phyloP scores from a whole-genome alignment of 1,140 invertebrate genomes.

The Lepidostoma basale region DNA sequence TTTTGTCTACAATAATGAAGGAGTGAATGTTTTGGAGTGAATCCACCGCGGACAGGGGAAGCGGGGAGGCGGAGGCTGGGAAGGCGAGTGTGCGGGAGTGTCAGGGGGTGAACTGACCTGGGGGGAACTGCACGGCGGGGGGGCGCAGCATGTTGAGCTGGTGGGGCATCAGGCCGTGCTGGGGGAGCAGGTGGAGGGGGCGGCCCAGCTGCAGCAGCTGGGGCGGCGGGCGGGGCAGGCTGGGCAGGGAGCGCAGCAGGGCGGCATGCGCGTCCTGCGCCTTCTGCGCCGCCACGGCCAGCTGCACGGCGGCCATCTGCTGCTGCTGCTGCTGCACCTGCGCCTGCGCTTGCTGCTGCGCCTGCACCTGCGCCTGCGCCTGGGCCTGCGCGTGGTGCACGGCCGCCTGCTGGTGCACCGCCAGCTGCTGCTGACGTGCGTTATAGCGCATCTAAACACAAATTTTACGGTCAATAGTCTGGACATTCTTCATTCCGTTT shows the following conservation, averaged over 20 bases:
- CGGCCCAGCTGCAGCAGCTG: slow-evolving; percentile 47
- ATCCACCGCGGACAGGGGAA: background rate
- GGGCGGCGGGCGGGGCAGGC: slow-evolving; percentile 34
- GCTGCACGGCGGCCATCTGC: slow-evolving; percentile 56
- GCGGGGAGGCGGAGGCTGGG: background rate
- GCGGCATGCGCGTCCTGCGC: slow-evolving; percentile 42
- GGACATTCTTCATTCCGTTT: too few species aligned
- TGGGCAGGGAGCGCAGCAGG: slow-evolving; percentile 32
- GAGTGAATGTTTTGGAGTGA: background rate
- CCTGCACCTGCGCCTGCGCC: slow-evolving; percentile 57
- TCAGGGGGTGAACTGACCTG: slow-evolving; percentile 63
- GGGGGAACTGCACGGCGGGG: slow-evolving; percentile 71
- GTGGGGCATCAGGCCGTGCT: slow-evolving; percentile 67
- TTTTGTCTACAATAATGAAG: too few species aligned
- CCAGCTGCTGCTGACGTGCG: slow-evolving; percentile 12
- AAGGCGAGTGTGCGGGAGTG: slow-evolving; percentile 46
- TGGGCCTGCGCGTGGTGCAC: slow-evolving; percentile 40
- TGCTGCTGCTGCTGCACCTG: slow-evolving; percentile 60
- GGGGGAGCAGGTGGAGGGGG: slow-evolving; percentile 72
- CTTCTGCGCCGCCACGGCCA: slow-evolving; percentile 51
- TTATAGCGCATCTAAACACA: slow-evolving; percentile 24
- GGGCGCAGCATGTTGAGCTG: slow-evolving; percentile 78
- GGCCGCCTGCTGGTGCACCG: background rate
- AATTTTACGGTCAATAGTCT: too few species aligned
- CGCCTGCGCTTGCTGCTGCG: slow-evolving; percentile 50